Percentiles rank a stretch among this genome's conserved stretches.
Evolutionary conservation across 2,113 vertebrate species (phyloP).

Genomic region (Ranitomeya imitator): DNA sequence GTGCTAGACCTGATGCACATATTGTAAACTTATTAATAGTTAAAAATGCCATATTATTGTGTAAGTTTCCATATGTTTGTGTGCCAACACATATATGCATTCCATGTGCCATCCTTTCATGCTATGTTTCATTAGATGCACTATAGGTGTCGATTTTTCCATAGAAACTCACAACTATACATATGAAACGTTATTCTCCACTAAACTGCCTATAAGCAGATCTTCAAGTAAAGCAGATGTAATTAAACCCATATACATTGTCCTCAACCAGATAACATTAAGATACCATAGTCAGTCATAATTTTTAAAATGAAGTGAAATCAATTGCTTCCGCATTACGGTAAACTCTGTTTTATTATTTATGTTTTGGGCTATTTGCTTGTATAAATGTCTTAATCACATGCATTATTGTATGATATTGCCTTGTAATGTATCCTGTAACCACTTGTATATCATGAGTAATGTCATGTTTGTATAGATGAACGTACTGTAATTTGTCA

Average conservation of each 20-base stretch:
- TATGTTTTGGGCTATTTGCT: conserved; percentile 4
- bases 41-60: no score
- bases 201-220: background rate
- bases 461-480: conserved; percentile 10
- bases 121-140: no score
- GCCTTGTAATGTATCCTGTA: conserved; percentile 36
- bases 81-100: no score
- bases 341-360: conserved; percentile 15
- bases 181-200: no score
- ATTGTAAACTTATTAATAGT: no score
- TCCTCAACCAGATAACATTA: background rate
- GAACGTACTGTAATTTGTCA: conserved; percentile 20
- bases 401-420: conserved; percentile 20
- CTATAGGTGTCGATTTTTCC: no score
- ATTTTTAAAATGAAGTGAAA: background rate
- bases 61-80: no score
- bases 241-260: background rate
- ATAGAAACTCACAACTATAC: no score
- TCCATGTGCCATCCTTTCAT: no score
- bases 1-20: no score
- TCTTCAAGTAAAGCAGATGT: background rate
- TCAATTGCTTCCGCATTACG: background rate
- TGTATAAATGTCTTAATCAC: conserved; percentile 4
- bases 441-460: background rate
- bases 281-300: background rate